Evolutionary conservation across 2,797 vertebrate genomes (phyloP).

Genomic region (Coccyzus lansbergi): DNA sequence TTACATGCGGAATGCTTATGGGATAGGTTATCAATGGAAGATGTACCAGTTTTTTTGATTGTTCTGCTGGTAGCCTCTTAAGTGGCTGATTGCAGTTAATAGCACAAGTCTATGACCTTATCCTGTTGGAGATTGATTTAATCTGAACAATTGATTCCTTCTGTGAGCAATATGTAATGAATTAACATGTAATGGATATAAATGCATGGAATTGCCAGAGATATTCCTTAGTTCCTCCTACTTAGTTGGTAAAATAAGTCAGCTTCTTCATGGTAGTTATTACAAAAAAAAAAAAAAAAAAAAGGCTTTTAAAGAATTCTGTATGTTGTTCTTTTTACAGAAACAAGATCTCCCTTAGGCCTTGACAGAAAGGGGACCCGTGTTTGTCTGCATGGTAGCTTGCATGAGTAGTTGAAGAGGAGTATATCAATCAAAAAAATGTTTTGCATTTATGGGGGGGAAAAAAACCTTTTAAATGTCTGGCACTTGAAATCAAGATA

Average conservation of each 20-base stretch:
- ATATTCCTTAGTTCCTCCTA: neutral
- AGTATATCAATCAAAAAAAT: neutral
- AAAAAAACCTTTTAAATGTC: neutral
- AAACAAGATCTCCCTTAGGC: neutral
- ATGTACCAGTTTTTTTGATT: neutral
- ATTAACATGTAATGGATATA: slow-evolving; percentile 30
- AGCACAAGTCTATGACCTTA: neutral
- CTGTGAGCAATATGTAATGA: neutral
- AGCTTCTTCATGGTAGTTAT: neutral
- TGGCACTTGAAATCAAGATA: slow-evolving; percentile 42
- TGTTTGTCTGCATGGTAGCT: neutral
- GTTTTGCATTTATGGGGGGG: neutral
- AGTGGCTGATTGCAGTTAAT: slow-evolving; percentile 14
- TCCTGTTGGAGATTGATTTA: slow-evolving; percentile 13
- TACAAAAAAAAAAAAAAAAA: neutral
- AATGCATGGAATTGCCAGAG: neutral
- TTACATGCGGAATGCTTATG: neutral
- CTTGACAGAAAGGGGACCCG: neutral
- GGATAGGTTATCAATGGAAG: neutral
- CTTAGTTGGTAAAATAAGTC: neutral
- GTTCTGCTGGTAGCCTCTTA: neutral
- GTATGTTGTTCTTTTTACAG: neutral
- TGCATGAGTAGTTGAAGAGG: neutral
- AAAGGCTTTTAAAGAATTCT: neutral
- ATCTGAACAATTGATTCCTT: slow-evolving; percentile 30